Base-by-base conservation (phyloP, 2,797 vertebrate species). In the Cryptoprocta ferox region DNA sequence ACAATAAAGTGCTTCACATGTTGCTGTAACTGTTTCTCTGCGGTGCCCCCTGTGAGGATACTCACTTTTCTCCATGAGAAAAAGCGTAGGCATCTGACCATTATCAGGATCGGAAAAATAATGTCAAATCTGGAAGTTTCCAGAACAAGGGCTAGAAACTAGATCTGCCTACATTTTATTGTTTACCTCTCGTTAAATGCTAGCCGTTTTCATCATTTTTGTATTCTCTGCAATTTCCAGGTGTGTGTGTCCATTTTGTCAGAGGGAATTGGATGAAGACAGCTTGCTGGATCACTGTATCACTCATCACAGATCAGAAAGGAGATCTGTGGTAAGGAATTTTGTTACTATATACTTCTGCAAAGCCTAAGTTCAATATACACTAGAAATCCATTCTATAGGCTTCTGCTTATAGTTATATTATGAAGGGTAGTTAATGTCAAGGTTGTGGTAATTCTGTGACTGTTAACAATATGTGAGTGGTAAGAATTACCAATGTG, bases 171-270 rank as follows among this genome's bases (percentile, higher is more conserved):
- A n/a, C n/a, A 63, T 89, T 66, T 3, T 90, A 6, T 28, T 70
- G 82, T 85, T 89, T 32, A 42, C 45, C 16, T 97, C 63, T 80
- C 53, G 9, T 53, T 63, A 79, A 75, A 30, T 78, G 32, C n/a
- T 28, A 13, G 10, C 14, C 6, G 30, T 50, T 89, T 81, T 37
- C 78, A 16, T 92, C 42, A 71, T 39, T 24, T 89, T 84, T 89
- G 11, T 94, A 50, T 96, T 96, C 56, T 89, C 0, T 96, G 35
- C 45, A 68, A 30, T 85, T 97, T 92, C 39, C 86, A 98, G 97
- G 37, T 98, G 96, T 90, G 95, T 95, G 13, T 99, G 98, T 80
- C 98, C 98, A 37, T 99, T 98, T 68, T 99, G 98, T 94, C 97
- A 98, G 61, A 82, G 39, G 24, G 93, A 98, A 85, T 24, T 97